These are phyloP conservation scores for Drosophila micromelanica DNA, from an alignment of 1,140 invertebrate genomes.

Conservation along the genomic window DNA sequence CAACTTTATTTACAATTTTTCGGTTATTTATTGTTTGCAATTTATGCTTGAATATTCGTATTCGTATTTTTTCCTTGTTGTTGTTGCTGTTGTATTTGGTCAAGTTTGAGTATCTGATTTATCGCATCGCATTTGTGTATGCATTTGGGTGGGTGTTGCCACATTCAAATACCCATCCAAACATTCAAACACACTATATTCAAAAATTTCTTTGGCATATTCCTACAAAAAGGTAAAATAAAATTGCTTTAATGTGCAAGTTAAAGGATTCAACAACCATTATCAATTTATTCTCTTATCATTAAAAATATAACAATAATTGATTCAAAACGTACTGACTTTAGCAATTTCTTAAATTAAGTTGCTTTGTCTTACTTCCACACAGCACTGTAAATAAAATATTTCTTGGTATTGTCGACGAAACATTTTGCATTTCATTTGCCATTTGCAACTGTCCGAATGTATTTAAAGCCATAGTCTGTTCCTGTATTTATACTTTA, in stretches of 20 bases:
- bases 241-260: too few relatives aligned
- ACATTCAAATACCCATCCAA: conserved; percentile 15
- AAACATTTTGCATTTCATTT: conserved; percentile 5
- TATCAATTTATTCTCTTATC: too few relatives aligned
- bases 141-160: conserved; percentile 35
- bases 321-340: too few relatives aligned
- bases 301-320: too few relatives aligned
- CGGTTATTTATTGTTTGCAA: conserved; percentile 83
- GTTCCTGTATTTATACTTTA: conserved; percentile 1
- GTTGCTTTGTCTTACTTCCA: neutral
- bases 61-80: conserved; percentile 33
- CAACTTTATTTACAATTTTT: conserved; percentile 83
- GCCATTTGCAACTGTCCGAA: conserved; percentile 6
- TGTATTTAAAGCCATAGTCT: neutral
- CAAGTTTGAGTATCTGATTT: conserved; percentile 76
- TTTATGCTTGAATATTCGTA: conserved; percentile 75
- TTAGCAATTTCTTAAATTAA: neutral
- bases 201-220: too few relatives aligned
- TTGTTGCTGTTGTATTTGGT: conserved; percentile 67
- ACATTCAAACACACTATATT: conserved; percentile 1
- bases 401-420: neutral
- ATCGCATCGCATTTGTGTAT: conserved; percentile 46
- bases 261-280: too few relatives aligned
- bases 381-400: neutral
- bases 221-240: too few relatives aligned